phyloP scores from a whole-genome alignment of 2,888 invertebrate species.

The Crematogaster levior region DNA sequence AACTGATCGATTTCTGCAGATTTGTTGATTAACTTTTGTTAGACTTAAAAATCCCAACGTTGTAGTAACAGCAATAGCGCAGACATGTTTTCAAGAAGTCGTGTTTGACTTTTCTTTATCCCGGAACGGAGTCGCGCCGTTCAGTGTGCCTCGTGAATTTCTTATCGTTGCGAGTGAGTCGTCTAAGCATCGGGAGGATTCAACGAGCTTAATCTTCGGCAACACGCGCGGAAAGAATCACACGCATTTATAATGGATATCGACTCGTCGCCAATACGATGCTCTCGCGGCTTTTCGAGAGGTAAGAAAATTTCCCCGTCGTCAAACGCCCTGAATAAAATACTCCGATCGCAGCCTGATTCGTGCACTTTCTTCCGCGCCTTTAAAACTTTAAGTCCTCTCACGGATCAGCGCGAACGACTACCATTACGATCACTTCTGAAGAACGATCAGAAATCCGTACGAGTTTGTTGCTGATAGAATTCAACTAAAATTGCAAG shows the following conservation, averaged over 20 bases:
- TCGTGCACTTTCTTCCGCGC: conserved; percentile 65
- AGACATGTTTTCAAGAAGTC: conserved; percentile 57
- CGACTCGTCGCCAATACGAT: conserved; percentile 41
- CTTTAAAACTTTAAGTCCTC: conserved; percentile 70
- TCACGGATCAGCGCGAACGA: conserved; percentile 49
- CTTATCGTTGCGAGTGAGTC: conserved; percentile 63
- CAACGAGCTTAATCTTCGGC: conserved; percentile 55
- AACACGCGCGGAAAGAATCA: conserved; percentile 56
- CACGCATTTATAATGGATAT: conserved; percentile 69
- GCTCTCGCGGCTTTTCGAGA: conserved; percentile 42
- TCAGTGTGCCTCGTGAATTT: conserved; percentile 71
- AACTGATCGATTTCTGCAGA: not conserved
- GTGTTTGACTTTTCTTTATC: conserved; percentile 71
- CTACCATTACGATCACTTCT: conserved; percentile 28
- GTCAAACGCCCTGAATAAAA: conserved; percentile 74
- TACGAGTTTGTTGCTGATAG: not conserved
- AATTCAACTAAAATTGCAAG: not conserved
- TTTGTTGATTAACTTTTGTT: conserved; percentile 24
- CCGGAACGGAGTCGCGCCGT: conserved; percentile 55
- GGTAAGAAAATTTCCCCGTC: conserved; percentile 64
- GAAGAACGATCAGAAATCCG: not conserved
- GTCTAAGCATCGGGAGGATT: conserved; percentile 38
- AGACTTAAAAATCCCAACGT: conserved; percentile 47
- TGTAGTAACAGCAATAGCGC: conserved; percentile 59
- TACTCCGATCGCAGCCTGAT: conserved; percentile 66